These are phyloP conservation scores for Murina feae DNA, from an alignment of 2,113 vertebrate species.

Conservation along the genomic window DNA sequence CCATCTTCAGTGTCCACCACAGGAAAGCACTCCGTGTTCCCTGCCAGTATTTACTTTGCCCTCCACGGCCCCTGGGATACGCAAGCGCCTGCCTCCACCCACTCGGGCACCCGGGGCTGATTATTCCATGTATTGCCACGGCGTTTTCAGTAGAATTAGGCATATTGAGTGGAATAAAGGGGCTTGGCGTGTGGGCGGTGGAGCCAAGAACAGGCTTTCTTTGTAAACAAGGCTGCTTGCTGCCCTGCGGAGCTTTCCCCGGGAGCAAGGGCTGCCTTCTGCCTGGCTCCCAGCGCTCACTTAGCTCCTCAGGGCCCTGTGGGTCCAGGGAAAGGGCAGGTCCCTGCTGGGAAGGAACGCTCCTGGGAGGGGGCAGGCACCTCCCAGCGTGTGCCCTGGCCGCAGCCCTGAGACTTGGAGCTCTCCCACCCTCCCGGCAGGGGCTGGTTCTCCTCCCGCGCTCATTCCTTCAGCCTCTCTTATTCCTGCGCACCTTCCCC, in stretches of 20 bases:
- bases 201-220: slow-evolving; percentile 60
- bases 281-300: neutral
- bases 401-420: neutral
- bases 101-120: neutral
- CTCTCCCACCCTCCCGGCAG: neutral
- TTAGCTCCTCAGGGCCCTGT: neutral
- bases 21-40: neutral
- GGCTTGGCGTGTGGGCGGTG: slow-evolving; percentile 47
- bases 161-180: slow-evolving; percentile 64
- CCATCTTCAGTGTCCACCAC: fast-evolving
- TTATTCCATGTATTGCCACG: slow-evolving; percentile 34
- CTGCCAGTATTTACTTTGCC: neutral
- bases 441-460: neutral
- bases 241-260: neutral
- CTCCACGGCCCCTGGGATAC: neutral
- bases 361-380: neutral
- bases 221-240: slow-evolving; percentile 54
- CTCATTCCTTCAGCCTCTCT: neutral
- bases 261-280: neutral
- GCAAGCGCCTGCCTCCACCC: slow-evolving; percentile 50
- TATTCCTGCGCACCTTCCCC: neutral
- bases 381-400: neutral
- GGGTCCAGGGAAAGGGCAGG: neutral
- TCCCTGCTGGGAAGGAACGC: neutral
- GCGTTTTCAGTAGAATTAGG: slow-evolving; percentile 51